phyloP scores from a whole-genome alignment of 1,140 invertebrate genomes.

The Brachionus calyciflorus region DNA sequence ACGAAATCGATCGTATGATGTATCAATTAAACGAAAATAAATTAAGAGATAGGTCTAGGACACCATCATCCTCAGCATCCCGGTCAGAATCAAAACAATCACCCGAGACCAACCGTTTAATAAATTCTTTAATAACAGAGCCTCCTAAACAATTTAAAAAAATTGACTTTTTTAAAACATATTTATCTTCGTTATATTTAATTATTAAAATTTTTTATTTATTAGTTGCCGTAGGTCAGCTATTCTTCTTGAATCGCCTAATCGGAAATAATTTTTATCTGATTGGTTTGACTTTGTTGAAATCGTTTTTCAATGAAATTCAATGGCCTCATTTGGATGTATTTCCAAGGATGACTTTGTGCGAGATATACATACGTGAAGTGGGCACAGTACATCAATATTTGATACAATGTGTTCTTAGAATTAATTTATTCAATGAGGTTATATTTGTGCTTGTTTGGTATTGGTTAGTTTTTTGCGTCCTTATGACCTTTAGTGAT shows the following conservation, averaged over 20 bases:
- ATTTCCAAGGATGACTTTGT: slow-evolving; percentile 35
- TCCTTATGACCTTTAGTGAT: not conserved
- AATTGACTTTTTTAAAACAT: not conserved
- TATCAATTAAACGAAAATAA: not conserved
- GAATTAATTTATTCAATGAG: slow-evolving; percentile 60
- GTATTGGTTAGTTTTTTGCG: slow-evolving; percentile 59
- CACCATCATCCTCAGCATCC: not conserved
- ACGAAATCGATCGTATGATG: slow-evolving; percentile 16
- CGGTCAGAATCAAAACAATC: no score
- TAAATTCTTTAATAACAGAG: not conserved
- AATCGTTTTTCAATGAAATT: slow-evolving; percentile 14
- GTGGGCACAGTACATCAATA: slow-evolving; percentile 49
- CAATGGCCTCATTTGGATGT: slow-evolving; percentile 42
- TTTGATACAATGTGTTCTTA: slow-evolving; percentile 58
- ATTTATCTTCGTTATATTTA: slow-evolving; percentile 24
- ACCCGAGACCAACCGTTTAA: not conserved
- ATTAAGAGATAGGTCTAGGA: not conserved
- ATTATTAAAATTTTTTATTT: slow-evolving; percentile 10
- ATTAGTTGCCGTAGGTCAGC: not conserved
- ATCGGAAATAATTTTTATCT: slow-evolving; percentile 24
- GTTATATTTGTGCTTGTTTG: slow-evolving; percentile 59
- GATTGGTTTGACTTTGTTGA: slow-evolving; percentile 15
- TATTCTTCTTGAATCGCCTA: not conserved
- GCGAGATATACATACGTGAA: slow-evolving; percentile 48
- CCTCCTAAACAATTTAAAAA: not conserved